These are phyloP conservation scores for Ctenodactylus gundi DNA, from an alignment of 2,113 vertebrate genomes.

Conservation along the genomic window DNA sequence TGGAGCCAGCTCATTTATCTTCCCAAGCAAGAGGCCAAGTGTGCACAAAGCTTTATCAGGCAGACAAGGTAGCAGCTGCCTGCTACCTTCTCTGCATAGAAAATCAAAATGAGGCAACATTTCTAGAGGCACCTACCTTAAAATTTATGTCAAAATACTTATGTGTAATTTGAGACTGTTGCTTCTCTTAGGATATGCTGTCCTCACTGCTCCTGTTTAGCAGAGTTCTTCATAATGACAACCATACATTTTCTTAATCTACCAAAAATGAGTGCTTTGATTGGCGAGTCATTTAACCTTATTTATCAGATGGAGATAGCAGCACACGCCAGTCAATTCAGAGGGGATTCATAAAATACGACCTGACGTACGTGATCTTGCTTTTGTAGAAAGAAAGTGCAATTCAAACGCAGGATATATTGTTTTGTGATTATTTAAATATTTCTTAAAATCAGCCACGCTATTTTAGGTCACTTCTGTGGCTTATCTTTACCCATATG, in stretches of 20 bases:
- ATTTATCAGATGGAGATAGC: background rate
- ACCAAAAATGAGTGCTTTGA: background rate
- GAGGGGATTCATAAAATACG: background rate
- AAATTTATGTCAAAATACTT: constrained; percentile 11
- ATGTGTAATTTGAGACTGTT: background rate
- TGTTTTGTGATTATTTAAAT: background rate
- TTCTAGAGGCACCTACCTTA: background rate
- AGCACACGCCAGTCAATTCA: background rate
- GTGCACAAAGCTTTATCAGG: constrained; percentile 46
- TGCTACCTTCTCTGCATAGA: background rate
- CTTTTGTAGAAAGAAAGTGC: background rate
- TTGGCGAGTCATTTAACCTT: background rate
- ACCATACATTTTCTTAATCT: background rate
- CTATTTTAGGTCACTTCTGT: background rate
- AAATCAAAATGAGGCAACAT: background rate
- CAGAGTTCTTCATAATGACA: background rate
- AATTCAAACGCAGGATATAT: background rate
- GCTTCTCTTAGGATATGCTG: background rate
- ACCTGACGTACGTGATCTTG: background rate
- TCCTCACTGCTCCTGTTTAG: background rate
- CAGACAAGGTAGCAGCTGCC: constrained; percentile 46
- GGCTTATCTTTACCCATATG: background rate
- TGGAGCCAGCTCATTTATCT: constrained; percentile 68
- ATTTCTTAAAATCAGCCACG: background rate
- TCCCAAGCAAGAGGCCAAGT: constrained; percentile 43